Evolutionary conservation across 2,113 vertebrate genomes (phyloP), one percentile per base, ranked within the genome.

Genomic region (Nicator chloris): DNA sequence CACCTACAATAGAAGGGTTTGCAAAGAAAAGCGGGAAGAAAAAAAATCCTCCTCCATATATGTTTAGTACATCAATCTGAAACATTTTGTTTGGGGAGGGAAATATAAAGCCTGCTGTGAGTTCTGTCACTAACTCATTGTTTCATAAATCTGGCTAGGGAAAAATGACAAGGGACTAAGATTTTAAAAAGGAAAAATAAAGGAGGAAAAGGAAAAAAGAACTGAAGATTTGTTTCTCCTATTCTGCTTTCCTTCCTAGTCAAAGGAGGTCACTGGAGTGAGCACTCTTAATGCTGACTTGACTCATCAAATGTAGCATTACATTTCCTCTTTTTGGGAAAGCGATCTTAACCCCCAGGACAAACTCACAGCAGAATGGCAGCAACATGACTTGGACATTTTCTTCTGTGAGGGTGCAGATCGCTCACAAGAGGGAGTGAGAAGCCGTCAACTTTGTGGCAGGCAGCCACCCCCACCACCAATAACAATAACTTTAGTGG

Each of bases 401-500:
- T 60, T 78, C 44, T n/a, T 40, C 53, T 6, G 3, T 2, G 4
- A 82, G 28, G 7, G 10, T 13, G 2, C 26, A 28, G 53, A 68
- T 51, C 13, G 2, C 60, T 65, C 10, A 2, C 40, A 86, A 27
- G 30, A 64, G 15, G 8, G 40, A 86, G 27, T 0, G 0, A 89
- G 88, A 91, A 92, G 35, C 23, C 44, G 78, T 51, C 33, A 80
- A 23, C 56, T 42, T 12, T 3, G 5, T 11, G 26, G 69, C 73
- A 69, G 54, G 24, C 2, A 4, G 50, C 33, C 69, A 81, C 21
- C 10, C 16, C 22, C 28, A 63, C 23, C 1, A 0, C 28, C 77
- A 73, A 2, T 31, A 66, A 30, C 27, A n/a, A n/a, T n/a, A n/a
- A n/a, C n/a, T n/a, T n/a, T n/a, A 69, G 42, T 0, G 0, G 9